A percentile compares a stretch with the other conserved stretches of the same genome.
These are phyloP conservation scores for Gymnothorax javanicus DNA, from an alignment of 2,797 vertebrate species.

Conservation along the genomic window DNA sequence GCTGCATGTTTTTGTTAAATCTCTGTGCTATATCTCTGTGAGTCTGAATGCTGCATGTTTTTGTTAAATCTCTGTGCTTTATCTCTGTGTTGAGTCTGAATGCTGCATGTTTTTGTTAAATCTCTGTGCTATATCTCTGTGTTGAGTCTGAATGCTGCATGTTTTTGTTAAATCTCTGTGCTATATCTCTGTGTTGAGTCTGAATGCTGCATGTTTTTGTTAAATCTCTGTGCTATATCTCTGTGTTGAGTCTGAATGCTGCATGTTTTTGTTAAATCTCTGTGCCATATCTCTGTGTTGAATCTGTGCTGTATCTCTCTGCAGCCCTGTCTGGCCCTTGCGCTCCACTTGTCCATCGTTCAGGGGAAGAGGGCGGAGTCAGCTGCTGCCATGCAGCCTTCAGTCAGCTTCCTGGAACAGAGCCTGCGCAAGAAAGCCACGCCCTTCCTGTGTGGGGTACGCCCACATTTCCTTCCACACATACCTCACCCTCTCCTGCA, in stretches of 20 bases:
- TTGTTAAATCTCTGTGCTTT: no score
- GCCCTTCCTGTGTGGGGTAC: constrained; percentile 79
- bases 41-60: no score
- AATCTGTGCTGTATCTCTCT: background rate
- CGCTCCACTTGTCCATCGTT: constrained; percentile 76
- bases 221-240: no score
- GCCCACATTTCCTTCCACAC: constrained; percentile 27
- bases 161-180: no score
- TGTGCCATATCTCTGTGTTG: constrained; percentile 29
- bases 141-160: no score
- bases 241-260: no score
- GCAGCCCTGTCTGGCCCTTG: constrained; percentile 76
- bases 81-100: constrained; percentile 34
- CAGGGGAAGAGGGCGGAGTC: constrained; percentile 79
- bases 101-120: no score
- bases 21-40: background rate
- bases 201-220: no score
- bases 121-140: background rate
- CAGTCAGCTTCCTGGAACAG: constrained; percentile 77
- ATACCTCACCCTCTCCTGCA: background rate
- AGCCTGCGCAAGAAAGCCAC: constrained; percentile 67
- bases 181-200: background rate
- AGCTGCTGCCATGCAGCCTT: constrained; percentile 59
- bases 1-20: background rate
- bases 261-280: background rate